Evolutionary conservation across 2,888 invertebrate species (phyloP), one percentile per base, ranked within the genome.

Genomic region (Lasioglossum calceatum): DNA sequence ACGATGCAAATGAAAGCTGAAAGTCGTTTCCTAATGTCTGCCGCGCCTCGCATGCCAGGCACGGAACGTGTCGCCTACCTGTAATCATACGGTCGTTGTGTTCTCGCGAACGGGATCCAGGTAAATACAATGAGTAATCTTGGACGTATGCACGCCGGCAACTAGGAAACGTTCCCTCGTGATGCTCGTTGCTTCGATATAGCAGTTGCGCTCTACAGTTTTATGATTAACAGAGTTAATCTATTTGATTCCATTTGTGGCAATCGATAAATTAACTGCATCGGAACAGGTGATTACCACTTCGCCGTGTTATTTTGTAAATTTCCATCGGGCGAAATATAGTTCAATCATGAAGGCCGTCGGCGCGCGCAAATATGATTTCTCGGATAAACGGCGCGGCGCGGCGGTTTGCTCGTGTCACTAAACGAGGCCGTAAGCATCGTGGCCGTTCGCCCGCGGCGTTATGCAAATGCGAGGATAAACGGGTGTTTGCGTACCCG

Each of bases 1-100:
- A 77, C 81, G 86, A 91, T 91, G 89, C 88, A 89, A 91, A 91
- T 87, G 89, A 91, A 91, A 90, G 89, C 86, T 90, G 90, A 90
- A 85, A 89, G 89, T 79, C 71, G 84, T 91, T 90, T 85, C 87
- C 89, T 86, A 88, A 87, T 82, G 85, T 83, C 50, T 23, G 36
- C 73, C 70, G 42, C 64, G 78, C 58, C 72, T 77, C 75, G 81
- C 54, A 91, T 91, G 86, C 88, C 58, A 73, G 77, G 80, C 91
- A 90, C 91, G 91, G 72, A 89, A 54, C 79, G 71, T 82, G 90
- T 90, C 84, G 89, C 73, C 47, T 67, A 82, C 70, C 82, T 82
- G 84, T 89, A 86, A 90, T 90, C 89, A 82, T 39, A 39, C 70
- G 39, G n/a, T 42, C 70, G 71, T 82, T 84, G 89, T 81, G 81